phyloP scores from a whole-genome alignment of 2,888 invertebrate species.

The Tricholauxania praeusta region DNA sequence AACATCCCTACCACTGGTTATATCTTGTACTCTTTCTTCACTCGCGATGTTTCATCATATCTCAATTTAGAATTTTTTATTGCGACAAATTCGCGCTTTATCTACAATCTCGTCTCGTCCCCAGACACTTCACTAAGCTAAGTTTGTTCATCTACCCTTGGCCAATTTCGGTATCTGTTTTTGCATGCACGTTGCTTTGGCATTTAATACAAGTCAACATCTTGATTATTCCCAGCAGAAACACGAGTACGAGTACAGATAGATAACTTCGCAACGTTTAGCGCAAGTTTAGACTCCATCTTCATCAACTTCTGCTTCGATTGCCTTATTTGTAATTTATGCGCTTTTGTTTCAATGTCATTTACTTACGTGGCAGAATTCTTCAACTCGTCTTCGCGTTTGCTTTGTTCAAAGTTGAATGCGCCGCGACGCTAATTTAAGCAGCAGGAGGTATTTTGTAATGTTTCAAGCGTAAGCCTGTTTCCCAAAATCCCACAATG shows the following conservation, averaged over 20 bases:
- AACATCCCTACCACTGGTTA: too few relatives aligned
- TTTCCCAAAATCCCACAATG: slow-evolving; percentile 10
- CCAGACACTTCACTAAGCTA: background rate
- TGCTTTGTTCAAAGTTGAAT: background rate
- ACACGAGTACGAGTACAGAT: too few relatives aligned
- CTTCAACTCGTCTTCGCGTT: background rate
- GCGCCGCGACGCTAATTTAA: background rate
- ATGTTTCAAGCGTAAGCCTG: background rate
- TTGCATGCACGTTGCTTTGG: background rate
- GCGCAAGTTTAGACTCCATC: too few relatives aligned
- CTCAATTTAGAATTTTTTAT: slow-evolving; percentile 52
- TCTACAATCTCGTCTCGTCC: slow-evolving; percentile 44
- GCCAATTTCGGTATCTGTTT: background rate
- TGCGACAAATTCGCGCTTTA: slow-evolving; percentile 58
- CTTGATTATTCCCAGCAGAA: too few relatives aligned
- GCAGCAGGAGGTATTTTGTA: background rate
- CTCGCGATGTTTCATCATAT: slow-evolving; percentile 42
- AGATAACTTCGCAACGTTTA: too few relatives aligned
- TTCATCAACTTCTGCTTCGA: background rate
- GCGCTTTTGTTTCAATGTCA: slow-evolving; percentile 4
- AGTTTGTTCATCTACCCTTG: background rate
- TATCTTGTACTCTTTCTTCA: too few relatives aligned
- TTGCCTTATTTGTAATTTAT: slow-evolving; percentile 10
- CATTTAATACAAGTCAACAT: too few relatives aligned
- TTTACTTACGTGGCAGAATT: background rate